Percentiles rank a stretch among this genome's conserved stretches.
These are phyloP conservation scores for Spatula versicolor DNA, from an alignment of 2,797 vertebrate species.

Conservation along the genomic window DNA sequence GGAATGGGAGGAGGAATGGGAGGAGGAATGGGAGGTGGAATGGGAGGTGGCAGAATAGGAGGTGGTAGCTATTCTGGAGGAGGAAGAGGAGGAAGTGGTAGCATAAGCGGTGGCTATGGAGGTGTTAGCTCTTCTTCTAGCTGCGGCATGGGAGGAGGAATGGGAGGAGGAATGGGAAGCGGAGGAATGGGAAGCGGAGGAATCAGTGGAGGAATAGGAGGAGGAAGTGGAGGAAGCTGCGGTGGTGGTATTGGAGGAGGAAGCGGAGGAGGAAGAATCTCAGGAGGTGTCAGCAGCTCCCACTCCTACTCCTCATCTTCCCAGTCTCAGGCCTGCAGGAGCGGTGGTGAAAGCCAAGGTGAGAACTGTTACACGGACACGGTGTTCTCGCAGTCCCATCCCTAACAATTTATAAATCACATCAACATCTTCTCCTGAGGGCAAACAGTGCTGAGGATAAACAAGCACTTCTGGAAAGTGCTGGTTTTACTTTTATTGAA, in stretches of 20 bases:
- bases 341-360: slow-evolving; percentile 50
- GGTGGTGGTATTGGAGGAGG: background rate
- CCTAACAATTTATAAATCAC: background rate
- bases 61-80: background rate
- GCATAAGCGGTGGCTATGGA: background rate
- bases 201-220: background rate
- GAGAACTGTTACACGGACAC: background rate
- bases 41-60: background rate
- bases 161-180: background rate
- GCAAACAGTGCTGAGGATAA: background rate
- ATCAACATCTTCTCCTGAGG: background rate
- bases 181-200: slow-evolving; percentile 31
- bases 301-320: slow-evolving; percentile 70
- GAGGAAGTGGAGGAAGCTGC: background rate
- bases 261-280: slow-evolving; percentile 34
- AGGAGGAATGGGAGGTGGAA: slow-evolving; percentile 24
- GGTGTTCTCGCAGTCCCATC: background rate
- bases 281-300: slow-evolving; percentile 50
- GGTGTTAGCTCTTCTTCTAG: too few relatives aligned
- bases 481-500: background rate
- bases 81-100: slow-evolving; percentile 35
- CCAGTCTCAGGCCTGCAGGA: slow-evolving; percentile 60
- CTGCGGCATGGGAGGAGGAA: background rate
- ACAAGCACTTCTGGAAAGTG: background rate
- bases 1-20: slow-evolving; percentile 54